Evolutionary conservation across 2,888 invertebrate species (phyloP), one percentile per base, ranked within the genome.

Genomic region (Trypoxylon attenuatum): DNA sequence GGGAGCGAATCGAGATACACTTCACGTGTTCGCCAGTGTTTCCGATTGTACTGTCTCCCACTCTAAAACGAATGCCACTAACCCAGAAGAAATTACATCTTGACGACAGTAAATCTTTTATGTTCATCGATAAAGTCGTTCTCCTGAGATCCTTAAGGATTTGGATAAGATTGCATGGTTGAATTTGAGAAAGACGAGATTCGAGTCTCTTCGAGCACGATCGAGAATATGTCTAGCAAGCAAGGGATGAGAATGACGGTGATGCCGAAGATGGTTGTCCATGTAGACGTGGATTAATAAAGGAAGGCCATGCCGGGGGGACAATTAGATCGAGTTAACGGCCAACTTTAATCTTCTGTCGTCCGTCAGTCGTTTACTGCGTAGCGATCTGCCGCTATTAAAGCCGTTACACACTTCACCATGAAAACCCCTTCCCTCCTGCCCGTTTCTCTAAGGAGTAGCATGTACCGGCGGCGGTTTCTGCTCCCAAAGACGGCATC

Each of bases 321-420:
- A 83, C 86, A 87, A 87, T 87, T 86, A 87, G 83, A 87, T 87
- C 86, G 86, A 86, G 85, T 87, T 86, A 87, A 86, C 82, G 81
- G 79, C 73, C 81, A 86, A 82, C 84, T 84, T 84, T 86, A 86
- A 86, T 86, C 84, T 85, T 82, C 79, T 82, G 85, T 84, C 85
- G 84, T 86, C 86, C 84, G 84, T 86, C 84, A 84, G 83, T 83
- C 84, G 84, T 85, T 86, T 85, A 82, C 83, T 85, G 84, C 85
- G 85, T 82, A 83, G 82, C 76, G 85, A 86, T 84, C 84, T 79
- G 84, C 82, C 81, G 82, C 82, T 82, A 83, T 84, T 85, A 84
- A 82, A 83, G 78, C 80, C 79, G 81, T 84, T 81, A 82, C 76
- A 81, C 79, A 74, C 79, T 81, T 82, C 72, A 79, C 76, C 69